Evolutionary conservation across 2,113 vertebrate genomes (phyloP).

Genomic region (Uria aalge): DNA sequence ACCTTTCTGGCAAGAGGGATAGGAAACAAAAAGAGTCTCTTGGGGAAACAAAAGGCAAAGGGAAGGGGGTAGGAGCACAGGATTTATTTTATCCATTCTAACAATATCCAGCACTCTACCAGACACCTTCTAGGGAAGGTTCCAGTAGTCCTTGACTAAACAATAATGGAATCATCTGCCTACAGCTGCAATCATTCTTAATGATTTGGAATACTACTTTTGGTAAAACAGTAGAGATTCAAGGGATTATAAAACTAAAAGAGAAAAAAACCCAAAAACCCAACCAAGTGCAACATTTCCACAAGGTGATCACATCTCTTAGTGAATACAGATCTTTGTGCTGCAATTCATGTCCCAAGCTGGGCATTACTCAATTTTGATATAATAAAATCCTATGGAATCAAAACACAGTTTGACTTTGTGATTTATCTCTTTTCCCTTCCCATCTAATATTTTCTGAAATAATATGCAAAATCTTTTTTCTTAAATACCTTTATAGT

Average conservation of each 20-base stretch:
- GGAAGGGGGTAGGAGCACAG: background rate
- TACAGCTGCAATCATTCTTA: background rate
- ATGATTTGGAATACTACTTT: background rate
- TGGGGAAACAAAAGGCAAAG: background rate
- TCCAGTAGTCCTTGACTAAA: background rate
- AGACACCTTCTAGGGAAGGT: background rate
- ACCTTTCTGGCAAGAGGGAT: background rate
- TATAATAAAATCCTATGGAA: background rate
- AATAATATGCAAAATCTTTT: background rate
- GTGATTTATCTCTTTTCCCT: background rate
- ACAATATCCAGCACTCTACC: background rate
- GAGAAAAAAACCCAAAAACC: background rate
- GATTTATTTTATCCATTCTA: background rate
- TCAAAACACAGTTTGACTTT: background rate
- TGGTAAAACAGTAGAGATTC: background rate
- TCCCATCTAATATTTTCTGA: background rate
- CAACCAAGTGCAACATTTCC: background rate
- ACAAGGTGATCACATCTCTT: background rate
- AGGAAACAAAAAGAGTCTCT: background rate
- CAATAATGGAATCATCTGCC: background rate
- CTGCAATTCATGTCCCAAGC: background rate
- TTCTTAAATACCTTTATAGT: slow-evolving; percentile 91
- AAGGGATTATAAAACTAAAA: background rate
- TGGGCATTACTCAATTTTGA: background rate
- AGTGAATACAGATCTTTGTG: background rate